Evolutionary conservation across 2,797 vertebrate genomes (phyloP), one percentile per base, ranked within the genome.

Genomic region (Natrix natrix): DNA sequence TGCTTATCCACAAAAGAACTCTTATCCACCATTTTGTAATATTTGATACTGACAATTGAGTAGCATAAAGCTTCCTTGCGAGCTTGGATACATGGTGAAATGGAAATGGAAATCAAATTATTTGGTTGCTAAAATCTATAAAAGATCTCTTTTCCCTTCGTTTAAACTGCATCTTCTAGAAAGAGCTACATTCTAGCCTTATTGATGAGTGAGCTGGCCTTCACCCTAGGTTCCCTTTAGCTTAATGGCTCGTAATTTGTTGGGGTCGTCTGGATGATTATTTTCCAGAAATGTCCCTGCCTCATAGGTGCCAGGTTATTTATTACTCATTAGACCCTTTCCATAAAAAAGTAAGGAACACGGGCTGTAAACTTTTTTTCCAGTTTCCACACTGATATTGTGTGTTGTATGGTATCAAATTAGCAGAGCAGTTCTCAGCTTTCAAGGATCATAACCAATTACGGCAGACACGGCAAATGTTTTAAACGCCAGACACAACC

Each of bases 101-200:
- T 87, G 57, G 3, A 94, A 59, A 37, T 88, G 87, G 91, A 92
- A 93, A 43, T 0, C 22, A 59, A 28, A 52, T 87, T 66, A 90
- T 4, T 3, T 55, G 61, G 56, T 90, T 59, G 24, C 74, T n/a
- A 28, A 28, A 93, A 92, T 93, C 57, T 94, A 54, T 91, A 78
- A 74, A n/a, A 37, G 2, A 4, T 5, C 57, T 94, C 48, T 69
- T 69, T n/a, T 96, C 66, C 32, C 16, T 94, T 74, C 92, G 11
- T 28, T 63, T 63, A 63, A 63, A 63, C 55, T 52, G 69, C 16
- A 78, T 28, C 24, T 91, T 86, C 48, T 20, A 61, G 60, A 11
- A 52, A 13, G 17, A 56, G 48, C 8, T 74, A 56, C 22, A 74
- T 69, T n/a, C 63, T 13, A 14, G 28, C 28, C 63, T n/a, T 69